These are phyloP conservation scores for Aleadryas rufinucha DNA, from an alignment of 2,113 vertebrate species.

Conservation along the genomic window DNA sequence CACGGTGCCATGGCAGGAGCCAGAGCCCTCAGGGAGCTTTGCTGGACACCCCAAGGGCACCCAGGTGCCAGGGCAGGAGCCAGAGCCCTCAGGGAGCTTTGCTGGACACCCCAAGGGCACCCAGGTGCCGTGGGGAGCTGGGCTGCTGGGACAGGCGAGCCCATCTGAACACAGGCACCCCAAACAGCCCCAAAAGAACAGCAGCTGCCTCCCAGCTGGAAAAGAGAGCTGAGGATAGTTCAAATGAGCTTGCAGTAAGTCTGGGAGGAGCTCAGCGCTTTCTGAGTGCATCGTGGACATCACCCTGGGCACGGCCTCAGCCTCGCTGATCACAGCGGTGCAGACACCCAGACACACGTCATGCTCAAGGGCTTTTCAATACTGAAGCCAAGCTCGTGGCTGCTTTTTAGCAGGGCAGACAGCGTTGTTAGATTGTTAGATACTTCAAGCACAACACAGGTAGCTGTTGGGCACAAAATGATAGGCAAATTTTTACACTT, in stretches of 20 bases:
- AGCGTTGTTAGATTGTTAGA: not conserved
- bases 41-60: too few relatives aligned
- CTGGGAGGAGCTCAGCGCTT: not conserved
- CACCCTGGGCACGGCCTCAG: rapidly evolving
- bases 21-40: not conserved
- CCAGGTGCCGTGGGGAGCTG: not conserved
- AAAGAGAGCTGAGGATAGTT: not conserved
- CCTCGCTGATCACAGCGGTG: rapidly evolving
- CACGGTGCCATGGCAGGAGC: not conserved
- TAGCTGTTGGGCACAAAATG: not conserved
- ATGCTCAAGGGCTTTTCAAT: not conserved
- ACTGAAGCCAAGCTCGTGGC: not conserved
- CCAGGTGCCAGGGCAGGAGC: not conserved
- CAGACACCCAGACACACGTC: not conserved
- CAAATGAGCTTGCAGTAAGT: not conserved
- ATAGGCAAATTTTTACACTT: slow-evolving; percentile 21
- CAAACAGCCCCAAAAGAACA: not conserved
- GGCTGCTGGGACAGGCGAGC: not conserved
- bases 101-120: too few relatives aligned
- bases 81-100: not conserved
- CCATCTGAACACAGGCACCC: too few relatives aligned
- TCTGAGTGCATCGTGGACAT: not conserved
- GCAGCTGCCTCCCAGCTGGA: not conserved
- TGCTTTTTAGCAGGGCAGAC: not conserved
- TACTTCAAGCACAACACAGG: not conserved